A percentile compares a stretch with the other conserved stretches of the same genome.
Evolutionary conservation across 1,140 invertebrate species (phyloP).

Genomic region (Heliconius melpomene): DNA sequence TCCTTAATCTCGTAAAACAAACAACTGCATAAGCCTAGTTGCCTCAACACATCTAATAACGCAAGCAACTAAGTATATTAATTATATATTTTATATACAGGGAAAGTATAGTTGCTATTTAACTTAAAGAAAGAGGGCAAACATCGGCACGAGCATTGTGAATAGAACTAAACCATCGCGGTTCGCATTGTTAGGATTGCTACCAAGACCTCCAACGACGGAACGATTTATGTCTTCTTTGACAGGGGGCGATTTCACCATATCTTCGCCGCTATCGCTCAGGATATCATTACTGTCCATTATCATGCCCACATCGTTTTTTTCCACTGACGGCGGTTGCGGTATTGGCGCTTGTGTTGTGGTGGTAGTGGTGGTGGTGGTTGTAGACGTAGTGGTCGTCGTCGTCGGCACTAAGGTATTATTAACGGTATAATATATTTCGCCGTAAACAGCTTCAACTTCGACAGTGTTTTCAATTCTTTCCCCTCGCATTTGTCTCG

Average conservation of each 20-base stretch:
- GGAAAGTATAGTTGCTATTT: constrained; percentile 41
- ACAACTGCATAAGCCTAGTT: constrained; percentile 68
- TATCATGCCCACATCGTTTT: constrained; percentile 69
- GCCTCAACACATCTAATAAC: constrained; percentile 56
- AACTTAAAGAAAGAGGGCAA: constrained; percentile 64
- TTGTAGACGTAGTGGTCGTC: constrained; percentile 87
- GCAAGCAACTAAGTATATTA: constrained; percentile 58
- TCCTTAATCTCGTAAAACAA: constrained; percentile 46
- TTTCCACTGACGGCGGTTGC: constrained; percentile 66
- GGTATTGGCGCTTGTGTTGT: constrained; percentile 80
- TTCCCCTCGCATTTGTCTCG: constrained; percentile 79
- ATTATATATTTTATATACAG: constrained; percentile 72
- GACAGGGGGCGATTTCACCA: constrained; percentile 55
- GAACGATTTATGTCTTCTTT: constrained; percentile 74
- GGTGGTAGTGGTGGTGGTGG: constrained; percentile 84
- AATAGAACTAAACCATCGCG: constrained; percentile 48
- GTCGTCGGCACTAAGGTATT: constrained; percentile 89
- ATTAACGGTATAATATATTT: constrained; percentile 88
- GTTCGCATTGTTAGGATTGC: constrained; percentile 53
- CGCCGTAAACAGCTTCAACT: constrained; percentile 85
- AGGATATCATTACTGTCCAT: constrained; percentile 68
- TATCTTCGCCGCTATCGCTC: constrained; percentile 66
- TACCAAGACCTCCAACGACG: constrained; percentile 64
- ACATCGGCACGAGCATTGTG: constrained; percentile 54
- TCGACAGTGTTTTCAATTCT: constrained; percentile 86